Percentiles rank a stretch among this genome's conserved stretches.
phyloP scores from a whole-genome alignment of 2,797 vertebrate genomes.

The Orientallactaga sibirica region DNA sequence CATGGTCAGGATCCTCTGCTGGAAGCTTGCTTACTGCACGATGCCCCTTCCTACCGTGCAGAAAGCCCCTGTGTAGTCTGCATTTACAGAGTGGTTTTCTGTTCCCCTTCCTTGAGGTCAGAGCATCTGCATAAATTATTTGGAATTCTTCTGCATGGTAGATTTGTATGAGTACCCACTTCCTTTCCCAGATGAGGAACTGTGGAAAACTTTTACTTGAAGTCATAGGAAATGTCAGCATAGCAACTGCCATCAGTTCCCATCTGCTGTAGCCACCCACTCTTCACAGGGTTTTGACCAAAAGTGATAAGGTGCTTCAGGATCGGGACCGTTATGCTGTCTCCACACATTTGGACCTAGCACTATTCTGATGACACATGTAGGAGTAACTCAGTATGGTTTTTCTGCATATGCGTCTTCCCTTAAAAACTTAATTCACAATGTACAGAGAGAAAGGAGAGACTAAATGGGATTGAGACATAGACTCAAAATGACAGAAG shows the following conservation, averaged over 20 bases:
- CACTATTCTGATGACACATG: neutral
- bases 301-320: neutral
- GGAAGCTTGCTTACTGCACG: neutral
- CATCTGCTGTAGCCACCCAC: neutral
- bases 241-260: neutral
- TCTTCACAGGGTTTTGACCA: slow-evolving; percentile 1
- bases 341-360: slow-evolving; percentile 15
- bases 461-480: slow-evolving; percentile 39
- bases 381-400: slow-evolving; percentile 2
- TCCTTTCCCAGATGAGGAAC: slow-evolving; percentile 30
- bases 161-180: slow-evolving; percentile 28
- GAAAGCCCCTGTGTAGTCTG: neutral
- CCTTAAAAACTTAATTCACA: slow-evolving; percentile 5
- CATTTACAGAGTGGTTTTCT: neutral
- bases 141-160: slow-evolving; percentile 31
- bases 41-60: neutral
- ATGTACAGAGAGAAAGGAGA: slow-evolving; percentile 20
- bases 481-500: slow-evolving; percentile 12
- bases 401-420: neutral
- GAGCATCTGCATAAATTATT: neutral
- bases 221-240: neutral
- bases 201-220: slow-evolving; percentile 2
- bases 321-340: neutral
- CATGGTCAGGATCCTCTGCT: neutral
- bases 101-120: neutral